These are phyloP conservation scores for Pharmacophagus antenor DNA, from an alignment of 2,888 invertebrate genomes.

Conservation along the genomic window DNA sequence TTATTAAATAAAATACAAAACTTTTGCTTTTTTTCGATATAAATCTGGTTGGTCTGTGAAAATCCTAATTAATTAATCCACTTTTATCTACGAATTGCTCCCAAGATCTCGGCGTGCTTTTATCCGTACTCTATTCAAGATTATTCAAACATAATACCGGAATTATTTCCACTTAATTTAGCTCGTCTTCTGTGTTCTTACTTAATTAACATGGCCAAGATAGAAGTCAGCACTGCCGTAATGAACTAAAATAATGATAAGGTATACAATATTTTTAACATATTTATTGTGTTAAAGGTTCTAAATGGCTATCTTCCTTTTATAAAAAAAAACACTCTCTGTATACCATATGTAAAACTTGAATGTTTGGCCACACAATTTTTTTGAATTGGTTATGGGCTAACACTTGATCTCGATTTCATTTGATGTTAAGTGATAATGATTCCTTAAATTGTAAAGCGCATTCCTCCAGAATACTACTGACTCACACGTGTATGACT, in stretches of 20 bases:
- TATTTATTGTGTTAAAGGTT: background rate
- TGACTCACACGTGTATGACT: too few species aligned
- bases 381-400: too few species aligned
- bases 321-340: too few species aligned
- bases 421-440: too few species aligned
- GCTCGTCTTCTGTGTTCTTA: background rate
- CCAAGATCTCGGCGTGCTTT: background rate
- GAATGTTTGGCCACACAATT: too few species aligned
- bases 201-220: constrained; percentile 10
- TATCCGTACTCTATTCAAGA: constrained; percentile 7
- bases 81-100: background rate
- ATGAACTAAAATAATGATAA: background rate
- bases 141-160: constrained; percentile 9
- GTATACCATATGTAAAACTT: too few species aligned
- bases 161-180: constrained; percentile 12
- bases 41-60: background rate
- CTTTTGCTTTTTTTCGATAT: too few species aligned
- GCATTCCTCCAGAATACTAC: too few species aligned
- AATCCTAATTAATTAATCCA: constrained; percentile 6
- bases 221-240: background rate
- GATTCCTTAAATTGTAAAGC: too few species aligned
- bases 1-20: too few species aligned
- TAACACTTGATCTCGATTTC: too few species aligned
- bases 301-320: too few species aligned
- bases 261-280: background rate